Percentiles rank a stretch among this genome's conserved stretches.
These are phyloP conservation scores for Siniperca knerii DNA, from an alignment of 2,113 vertebrate genomes.

Conservation along the genomic window DNA sequence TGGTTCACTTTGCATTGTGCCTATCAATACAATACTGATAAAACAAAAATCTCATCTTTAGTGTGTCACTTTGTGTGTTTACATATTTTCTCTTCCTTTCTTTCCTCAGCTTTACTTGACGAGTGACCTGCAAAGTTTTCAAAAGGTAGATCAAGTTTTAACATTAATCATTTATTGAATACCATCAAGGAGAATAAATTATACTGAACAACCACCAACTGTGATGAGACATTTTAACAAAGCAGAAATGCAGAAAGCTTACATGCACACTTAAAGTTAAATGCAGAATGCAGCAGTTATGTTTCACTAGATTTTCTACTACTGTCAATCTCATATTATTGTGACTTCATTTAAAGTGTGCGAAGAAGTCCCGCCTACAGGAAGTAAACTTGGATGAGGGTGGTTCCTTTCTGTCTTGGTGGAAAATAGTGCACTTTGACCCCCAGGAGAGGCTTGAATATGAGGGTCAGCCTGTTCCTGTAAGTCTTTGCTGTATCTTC, in stretches of 20 bases:
- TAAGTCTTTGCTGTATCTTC: constrained; percentile 74
- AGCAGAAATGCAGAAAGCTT: not conserved
- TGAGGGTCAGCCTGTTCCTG: constrained; percentile 89
- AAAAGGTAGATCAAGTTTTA: constrained; percentile 67
- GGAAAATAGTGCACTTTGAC: constrained; percentile 88
- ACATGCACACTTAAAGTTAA: not conserved
- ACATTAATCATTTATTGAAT: not conserved
- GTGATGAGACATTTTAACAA: not conserved
- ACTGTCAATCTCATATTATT: not conserved
- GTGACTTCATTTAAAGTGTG: constrained; percentile 62
- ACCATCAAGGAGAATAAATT: not conserved
- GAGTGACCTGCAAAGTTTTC: constrained; percentile 88
- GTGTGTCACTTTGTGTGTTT: not conserved
- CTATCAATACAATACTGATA: not conserved
- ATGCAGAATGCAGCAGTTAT: not conserved
- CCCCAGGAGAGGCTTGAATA: constrained; percentile 91
- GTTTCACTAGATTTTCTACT: not conserved
- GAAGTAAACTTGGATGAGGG: constrained; percentile 86
- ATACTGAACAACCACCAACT: not conserved
- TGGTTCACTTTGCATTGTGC: not conserved
- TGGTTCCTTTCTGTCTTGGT: constrained; percentile 84
- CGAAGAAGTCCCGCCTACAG: constrained; percentile 89
- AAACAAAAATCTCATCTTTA: not conserved
- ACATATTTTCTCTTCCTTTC: constrained; percentile 22
- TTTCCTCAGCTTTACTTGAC: constrained; percentile 88